Evolutionary conservation across 1,140 invertebrate species (phyloP).

Genomic region (Andrena cerasifolii): DNA sequence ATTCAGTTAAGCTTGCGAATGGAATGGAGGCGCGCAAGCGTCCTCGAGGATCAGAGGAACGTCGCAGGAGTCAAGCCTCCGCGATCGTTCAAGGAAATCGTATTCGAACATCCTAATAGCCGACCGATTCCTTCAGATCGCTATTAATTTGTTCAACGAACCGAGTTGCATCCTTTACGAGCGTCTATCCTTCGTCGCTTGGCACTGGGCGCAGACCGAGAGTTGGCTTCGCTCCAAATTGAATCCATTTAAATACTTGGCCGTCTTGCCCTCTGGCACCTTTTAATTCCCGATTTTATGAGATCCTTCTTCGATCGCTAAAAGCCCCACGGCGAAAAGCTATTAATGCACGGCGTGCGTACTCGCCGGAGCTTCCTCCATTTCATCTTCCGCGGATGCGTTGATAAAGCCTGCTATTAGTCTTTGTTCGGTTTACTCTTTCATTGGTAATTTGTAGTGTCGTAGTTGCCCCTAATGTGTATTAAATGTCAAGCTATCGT

Average conservation of each 20-base stretch:
- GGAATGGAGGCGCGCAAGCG: not conserved
- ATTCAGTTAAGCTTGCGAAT: not conserved
- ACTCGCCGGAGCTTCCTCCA: too few species aligned
- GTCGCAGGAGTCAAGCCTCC: not conserved
- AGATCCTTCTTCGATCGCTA: constrained; percentile 36
- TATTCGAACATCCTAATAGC: constrained; percentile 38
- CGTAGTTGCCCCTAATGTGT: too few species aligned
- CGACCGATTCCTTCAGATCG: constrained; percentile 33
- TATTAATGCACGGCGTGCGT: constrained; percentile 11
- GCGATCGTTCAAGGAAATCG: constrained; percentile 41
- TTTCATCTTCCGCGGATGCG: too few species aligned
- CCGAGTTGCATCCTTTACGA: constrained; percentile 47
- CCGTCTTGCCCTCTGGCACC: constrained; percentile 33
- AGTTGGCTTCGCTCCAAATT: constrained; percentile 54
- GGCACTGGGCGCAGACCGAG: constrained; percentile 11
- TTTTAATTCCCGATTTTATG: constrained; percentile 55
- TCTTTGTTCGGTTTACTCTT: too few species aligned
- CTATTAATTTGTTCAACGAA: constrained; percentile 54
- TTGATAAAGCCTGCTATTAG: too few species aligned
- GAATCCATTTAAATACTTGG: constrained; percentile 56
- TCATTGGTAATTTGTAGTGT: too few species aligned
- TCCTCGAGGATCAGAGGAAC: not conserved
- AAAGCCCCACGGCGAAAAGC: constrained; percentile 26
- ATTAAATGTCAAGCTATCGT: too few species aligned
- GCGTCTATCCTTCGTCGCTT: constrained; percentile 31